A percentile compares a stretch with the other conserved stretches of the same genome.
These are phyloP conservation scores for Poecile montanus DNA, from an alignment of 2,797 vertebrate genomes.

Conservation along the genomic window DNA sequence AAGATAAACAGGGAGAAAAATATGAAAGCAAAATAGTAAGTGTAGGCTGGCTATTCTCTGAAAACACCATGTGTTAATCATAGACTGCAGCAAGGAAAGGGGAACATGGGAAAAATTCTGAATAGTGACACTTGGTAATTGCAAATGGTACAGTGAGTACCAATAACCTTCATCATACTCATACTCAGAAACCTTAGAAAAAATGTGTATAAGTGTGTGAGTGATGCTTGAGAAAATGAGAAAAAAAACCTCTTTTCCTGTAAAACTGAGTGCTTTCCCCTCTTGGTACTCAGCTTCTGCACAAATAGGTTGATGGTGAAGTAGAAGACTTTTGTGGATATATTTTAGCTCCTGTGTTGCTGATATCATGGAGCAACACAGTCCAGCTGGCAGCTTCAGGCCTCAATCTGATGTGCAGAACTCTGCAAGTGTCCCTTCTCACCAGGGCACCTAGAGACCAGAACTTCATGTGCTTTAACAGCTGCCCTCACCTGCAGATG, in stretches of 20 bases:
- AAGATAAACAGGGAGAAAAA: constrained; percentile 45
- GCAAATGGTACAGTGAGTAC: background rate
- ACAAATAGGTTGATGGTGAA: background rate
- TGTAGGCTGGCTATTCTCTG: constrained; percentile 28
- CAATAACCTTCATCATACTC: constrained; percentile 6
- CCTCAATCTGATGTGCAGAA: background rate
- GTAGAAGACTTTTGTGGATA: background rate
- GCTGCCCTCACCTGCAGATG: background rate
- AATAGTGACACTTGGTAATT: constrained; percentile 42
- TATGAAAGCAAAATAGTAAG: constrained; percentile 30
- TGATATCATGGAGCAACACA: background rate
- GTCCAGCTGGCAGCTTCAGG: background rate
- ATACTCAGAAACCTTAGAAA: constrained; percentile 19
- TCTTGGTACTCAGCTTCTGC: background rate
- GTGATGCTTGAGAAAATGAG: background rate
- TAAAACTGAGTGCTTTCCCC: background rate
- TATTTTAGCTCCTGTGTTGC: background rate
- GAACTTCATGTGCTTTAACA: background rate
- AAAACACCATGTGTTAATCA: constrained; percentile 55
- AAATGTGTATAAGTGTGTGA: background rate
- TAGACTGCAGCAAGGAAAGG: background rate
- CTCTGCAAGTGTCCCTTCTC: background rate
- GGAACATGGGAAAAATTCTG: constrained; percentile 14
- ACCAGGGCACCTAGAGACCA: background rate
- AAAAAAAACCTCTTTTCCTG: background rate